These are phyloP conservation scores for Frieseomelitta varia DNA, from an alignment of 1,140 invertebrate genomes.

Conservation along the genomic window DNA sequence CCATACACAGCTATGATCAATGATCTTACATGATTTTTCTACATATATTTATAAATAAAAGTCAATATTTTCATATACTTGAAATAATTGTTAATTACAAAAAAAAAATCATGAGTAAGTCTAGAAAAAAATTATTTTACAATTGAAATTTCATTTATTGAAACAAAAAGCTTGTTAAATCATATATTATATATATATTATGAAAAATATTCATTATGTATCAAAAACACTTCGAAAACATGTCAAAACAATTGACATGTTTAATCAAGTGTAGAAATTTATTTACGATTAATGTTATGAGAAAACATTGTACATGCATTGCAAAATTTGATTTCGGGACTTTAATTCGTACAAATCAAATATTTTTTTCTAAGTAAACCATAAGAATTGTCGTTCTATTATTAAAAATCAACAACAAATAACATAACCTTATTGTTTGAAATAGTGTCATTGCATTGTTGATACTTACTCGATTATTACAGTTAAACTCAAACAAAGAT, in stretches of 20 bases:
- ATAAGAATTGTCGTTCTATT: constrained; percentile 4
- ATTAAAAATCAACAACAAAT: constrained; percentile 38
- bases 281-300: background rate
- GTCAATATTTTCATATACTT: background rate
- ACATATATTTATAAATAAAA: background rate
- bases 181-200: background rate
- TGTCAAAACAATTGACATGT: background rate
- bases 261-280: background rate
- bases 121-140: background rate
- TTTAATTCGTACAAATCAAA: background rate
- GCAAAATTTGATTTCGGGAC: no score
- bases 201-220: background rate
- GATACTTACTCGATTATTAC: constrained; percentile 15
- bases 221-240: background rate
- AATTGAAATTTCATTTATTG: background rate
- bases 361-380: background rate
- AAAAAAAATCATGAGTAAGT: background rate
- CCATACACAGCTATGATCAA: constrained; percentile 28
- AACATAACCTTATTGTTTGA: constrained; percentile 39
- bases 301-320: background rate
- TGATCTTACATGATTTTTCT: background rate
- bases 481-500: background rate
- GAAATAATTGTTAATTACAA: background rate
- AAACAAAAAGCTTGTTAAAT: background rate
- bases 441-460: background rate